Base-by-base conservation (phyloP, 2,113 vertebrate species). In the Ovis canadensis region DNA sequence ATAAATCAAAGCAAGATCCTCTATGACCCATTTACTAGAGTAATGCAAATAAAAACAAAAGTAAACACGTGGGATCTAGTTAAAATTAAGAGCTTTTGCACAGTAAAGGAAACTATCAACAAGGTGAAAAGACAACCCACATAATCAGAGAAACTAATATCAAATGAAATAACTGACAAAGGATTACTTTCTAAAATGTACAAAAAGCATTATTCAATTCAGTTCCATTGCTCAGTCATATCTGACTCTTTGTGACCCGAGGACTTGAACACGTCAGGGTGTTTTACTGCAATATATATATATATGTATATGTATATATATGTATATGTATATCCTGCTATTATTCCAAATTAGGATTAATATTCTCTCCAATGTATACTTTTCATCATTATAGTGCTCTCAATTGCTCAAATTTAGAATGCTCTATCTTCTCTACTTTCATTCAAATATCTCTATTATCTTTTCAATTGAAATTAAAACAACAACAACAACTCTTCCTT, bases 401-500 rank as follows among this genome's bases (percentile, higher is more conserved):
- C n/a, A 33, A 64, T 9, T 64, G 33, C 62, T n/a, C 3, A 64
- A 64, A 64, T n/a, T 64, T 64, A n/a, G 62, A 17, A 17, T 64
- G 15, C 0, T 64, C 15, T 64, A 7, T n/a, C 7, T 64, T 64
- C 33, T 17, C 62, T 64, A 64, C 62, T 64, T 17, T 64, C 15
- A 64, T 64, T n/a, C 62, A n/a, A n/a, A 64, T n/a, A 64, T n/a
- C 62, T 64, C 6, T n/a, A 64, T n/a, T n/a, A 64, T 64, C 7
- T 64, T n/a, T 33, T 17, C 62, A 64, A n/a, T 64, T 64, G 31
- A 64, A 64, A 64, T 64, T 29, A 13, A 29, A 29, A 31, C 14
- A 29, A 62, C 15, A 0, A 9, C 10, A 11, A 60, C 0, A 31
- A 0, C 1, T 64, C 3, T 64, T 64, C 62, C 15, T 64, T 64